Percentiles rank a stretch among this genome's conserved stretches.
Conservation (phyloP, 1,140 invertebrate genomes). For the Trinorchestia longiramus region DNA sequence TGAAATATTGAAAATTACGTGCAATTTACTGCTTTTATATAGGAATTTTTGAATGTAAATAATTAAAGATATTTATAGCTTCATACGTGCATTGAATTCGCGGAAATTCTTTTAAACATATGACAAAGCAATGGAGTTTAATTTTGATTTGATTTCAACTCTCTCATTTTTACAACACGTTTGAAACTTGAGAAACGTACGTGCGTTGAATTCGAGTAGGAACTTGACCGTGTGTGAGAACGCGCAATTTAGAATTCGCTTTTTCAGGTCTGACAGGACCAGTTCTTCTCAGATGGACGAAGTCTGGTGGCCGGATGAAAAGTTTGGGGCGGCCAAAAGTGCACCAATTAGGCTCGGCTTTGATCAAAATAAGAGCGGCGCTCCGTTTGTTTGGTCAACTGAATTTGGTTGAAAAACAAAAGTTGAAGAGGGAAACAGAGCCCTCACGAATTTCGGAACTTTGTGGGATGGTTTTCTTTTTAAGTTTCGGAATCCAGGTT, state of each 20-base stretch:
- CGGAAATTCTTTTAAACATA: too few relatives aligned
- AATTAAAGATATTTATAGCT: too few relatives aligned
- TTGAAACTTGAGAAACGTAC: too few relatives aligned
- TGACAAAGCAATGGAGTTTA: too few relatives aligned
- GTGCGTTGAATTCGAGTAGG: background rate
- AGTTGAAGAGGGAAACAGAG: background rate
- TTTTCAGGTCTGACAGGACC: background rate
- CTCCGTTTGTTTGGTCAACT: slow-evolving; percentile 18
- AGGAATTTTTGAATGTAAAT: too few relatives aligned
- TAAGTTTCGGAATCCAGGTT: background rate
- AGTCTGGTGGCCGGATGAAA: background rate
- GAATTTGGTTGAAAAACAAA: slow-evolving; percentile 13
- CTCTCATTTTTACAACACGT: background rate
- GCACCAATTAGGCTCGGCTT: slow-evolving; percentile 11
- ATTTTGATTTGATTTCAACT: background rate
- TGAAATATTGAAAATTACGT: too few relatives aligned
- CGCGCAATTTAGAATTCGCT: background rate
- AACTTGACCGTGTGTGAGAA: background rate
- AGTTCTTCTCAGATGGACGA: background rate
- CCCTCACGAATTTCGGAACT: background rate
- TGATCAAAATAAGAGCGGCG: slow-evolving; percentile 21
- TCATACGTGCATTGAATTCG: too few relatives aligned
- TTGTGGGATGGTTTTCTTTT: background rate
- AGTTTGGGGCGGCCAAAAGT: slow-evolving; percentile 17
- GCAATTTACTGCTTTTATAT: too few relatives aligned